Base-by-base conservation (phyloP, 2,797 vertebrate genomes). In the Microctenopoma stevenorrisi region DNA sequence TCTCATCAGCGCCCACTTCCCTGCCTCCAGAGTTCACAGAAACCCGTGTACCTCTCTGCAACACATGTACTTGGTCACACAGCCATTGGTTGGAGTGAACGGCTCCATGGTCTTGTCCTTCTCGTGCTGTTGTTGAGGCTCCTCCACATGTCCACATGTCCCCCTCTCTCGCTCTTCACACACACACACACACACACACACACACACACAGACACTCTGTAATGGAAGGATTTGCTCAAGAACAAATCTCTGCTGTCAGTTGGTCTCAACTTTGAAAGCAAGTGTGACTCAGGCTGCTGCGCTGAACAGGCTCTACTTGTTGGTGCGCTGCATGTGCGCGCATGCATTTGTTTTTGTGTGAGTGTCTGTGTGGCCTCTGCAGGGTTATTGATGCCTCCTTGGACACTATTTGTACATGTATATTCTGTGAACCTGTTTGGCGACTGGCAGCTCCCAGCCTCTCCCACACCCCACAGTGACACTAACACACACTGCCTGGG, bases 291-390 rank as follows among this genome's bases (percentile, higher is more conserved):
- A 76, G 51, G 68, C 65, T 26, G 66, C 62, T 74, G 51, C 43
- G 78, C 73, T 57, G 67, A 94, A 94, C 93, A 89, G 91, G 92
- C 84, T 94, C 76, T 69, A 88, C 92, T 92, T 83, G 92, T 93
- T 89, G 74, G 68, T 11, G 25, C 60, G 68, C 33, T 59, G 77
- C 70, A 15, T 70, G 47, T 72, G 61, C 47, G 68, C 47, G 42
- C 46, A 35, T 69, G 74, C 73, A 25, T 35, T 53, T 53, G 58
- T 49, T 40, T 46, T 14, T 33, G 30, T 33, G 30, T 33, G 2
- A 22, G 43, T 66, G 10, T 58, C 44, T 57, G 18, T 57, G 37
- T 7, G 48, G 49, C 26, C 44, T 64, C 47, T 58, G 51, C 5
- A 38, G 70, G 47, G 44, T 61, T 66, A 51, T 73, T 67, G 43